Conservation (phyloP, 2,797 vertebrate species). For the Oreortyx pictus region DNA sequence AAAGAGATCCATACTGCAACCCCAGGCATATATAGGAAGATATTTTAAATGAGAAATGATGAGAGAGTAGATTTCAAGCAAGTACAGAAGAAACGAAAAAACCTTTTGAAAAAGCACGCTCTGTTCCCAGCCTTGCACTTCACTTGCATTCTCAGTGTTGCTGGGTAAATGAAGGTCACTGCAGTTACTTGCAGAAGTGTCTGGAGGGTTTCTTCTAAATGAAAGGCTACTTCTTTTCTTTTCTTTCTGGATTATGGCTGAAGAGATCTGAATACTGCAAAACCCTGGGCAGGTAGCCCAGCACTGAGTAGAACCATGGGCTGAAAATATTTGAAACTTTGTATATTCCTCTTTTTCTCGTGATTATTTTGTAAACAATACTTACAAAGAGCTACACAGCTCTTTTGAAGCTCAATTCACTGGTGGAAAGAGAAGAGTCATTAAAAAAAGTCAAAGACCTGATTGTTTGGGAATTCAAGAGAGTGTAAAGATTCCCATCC, state of each 20-base stretch:
- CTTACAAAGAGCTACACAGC: slow-evolving; percentile 15
- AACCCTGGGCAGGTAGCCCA: slow-evolving; percentile 16
- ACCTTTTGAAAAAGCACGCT: slow-evolving; percentile 44
- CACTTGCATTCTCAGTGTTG: background rate
- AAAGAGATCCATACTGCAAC: slow-evolving; percentile 10
- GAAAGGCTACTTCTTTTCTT: slow-evolving; percentile 48
- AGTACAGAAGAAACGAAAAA: slow-evolving; percentile 50
- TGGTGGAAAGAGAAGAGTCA: slow-evolving; percentile 29
- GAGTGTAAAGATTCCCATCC: background rate
- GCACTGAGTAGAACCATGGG: background rate
- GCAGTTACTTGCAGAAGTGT: slow-evolving; percentile 20
- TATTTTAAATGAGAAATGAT: slow-evolving; percentile 57
- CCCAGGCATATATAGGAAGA: background rate
- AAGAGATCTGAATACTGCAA: slow-evolving; percentile 31
- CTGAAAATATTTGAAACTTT: slow-evolving; percentile 20
- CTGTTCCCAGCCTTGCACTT: slow-evolving; percentile 26
- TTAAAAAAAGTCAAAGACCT: slow-evolving; percentile 19
- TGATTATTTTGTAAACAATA: slow-evolving; percentile 20
- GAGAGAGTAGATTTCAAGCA: slow-evolving; percentile 12
- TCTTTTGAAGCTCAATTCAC: slow-evolving; percentile 46
- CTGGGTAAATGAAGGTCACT: slow-evolving; percentile 53
- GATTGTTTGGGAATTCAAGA: slow-evolving; percentile 30
- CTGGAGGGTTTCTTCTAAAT: slow-evolving; percentile 34
- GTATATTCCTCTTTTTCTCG: slow-evolving; percentile 3
- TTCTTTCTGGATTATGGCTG: slow-evolving; percentile 34